Percentiles rank a stretch among this genome's conserved stretches.
Conservation (phyloP, 2,888 invertebrate species). For the Meta bourneti region DNA sequence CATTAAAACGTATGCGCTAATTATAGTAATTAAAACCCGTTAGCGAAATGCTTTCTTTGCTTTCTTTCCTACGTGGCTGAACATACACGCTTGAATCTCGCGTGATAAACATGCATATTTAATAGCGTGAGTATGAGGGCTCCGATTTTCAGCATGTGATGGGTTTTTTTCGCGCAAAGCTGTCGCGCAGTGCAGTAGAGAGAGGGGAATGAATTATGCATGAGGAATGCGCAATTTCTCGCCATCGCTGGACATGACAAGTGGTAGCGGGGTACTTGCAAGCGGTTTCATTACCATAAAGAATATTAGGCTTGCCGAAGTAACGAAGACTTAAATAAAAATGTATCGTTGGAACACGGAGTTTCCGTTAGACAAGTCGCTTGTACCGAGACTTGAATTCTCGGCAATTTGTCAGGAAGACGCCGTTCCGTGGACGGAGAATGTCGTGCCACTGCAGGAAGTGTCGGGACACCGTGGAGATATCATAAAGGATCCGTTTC, state of each 20-base stretch:
- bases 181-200: neutral
- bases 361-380: neutral
- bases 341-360: neutral
- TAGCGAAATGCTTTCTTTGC: constrained; percentile 42
- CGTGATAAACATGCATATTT: constrained; percentile 42
- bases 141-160: neutral
- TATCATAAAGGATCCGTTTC: too few species aligned
- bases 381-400: neutral
- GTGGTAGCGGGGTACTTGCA: neutral
- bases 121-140: constrained; percentile 20
- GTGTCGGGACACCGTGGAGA: too few species aligned
- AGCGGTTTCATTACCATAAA: constrained; percentile 28
- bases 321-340: constrained; percentile 17
- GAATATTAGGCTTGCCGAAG: neutral
- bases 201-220: constrained; percentile 33
- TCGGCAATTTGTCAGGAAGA: constrained; percentile 14
- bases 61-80: neutral
- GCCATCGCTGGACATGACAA: neutral
- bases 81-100: neutral
- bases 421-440: too few species aligned
- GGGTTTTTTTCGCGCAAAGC: neutral
- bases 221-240: neutral
- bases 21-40: constrained; percentile 70
- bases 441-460: too few species aligned
- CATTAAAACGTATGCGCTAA: constrained; percentile 40